A percentile compares a stretch with the other conserved stretches of the same genome.
These are phyloP conservation scores for Nothobranchius kuhntae DNA, from an alignment of 2,113 vertebrate species.

Conservation along the genomic window DNA sequence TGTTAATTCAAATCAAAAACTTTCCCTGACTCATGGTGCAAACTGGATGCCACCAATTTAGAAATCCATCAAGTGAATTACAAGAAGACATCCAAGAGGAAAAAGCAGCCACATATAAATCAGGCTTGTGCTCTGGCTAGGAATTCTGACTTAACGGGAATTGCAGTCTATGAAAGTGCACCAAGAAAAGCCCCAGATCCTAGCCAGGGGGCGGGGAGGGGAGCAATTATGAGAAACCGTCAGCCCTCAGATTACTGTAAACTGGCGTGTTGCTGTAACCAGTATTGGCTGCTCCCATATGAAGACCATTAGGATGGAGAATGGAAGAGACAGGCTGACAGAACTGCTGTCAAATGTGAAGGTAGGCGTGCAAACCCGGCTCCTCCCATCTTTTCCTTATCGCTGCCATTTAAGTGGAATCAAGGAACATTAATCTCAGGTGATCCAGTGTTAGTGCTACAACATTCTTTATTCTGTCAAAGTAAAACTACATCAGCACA, in stretches of 20 bases:
- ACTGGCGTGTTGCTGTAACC: slow-evolving; percentile 67
- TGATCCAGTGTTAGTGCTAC: slow-evolving; percentile 35
- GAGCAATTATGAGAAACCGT: slow-evolving; percentile 68
- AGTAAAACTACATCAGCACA: neutral
- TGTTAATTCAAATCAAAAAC: slow-evolving; percentile 36
- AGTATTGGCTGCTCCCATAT: slow-evolving; percentile 51
- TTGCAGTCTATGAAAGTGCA: slow-evolving; percentile 22
- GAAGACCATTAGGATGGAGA: slow-evolving; percentile 65
- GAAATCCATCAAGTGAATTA: slow-evolving; percentile 31
- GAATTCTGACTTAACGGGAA: slow-evolving; percentile 32
- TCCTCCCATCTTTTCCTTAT: slow-evolving; percentile 4
- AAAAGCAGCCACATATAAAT: neutral
- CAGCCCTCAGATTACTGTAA: slow-evolving; percentile 69
- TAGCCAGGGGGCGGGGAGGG: slow-evolving; percentile 26
- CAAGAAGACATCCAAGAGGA: neutral
- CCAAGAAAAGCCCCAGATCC: slow-evolving; percentile 41
- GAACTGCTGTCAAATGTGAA: slow-evolving; percentile 27
- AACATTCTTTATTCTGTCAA: slow-evolving; percentile 13
- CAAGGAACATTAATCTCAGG: slow-evolving; percentile 37
- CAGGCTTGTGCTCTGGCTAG: slow-evolving; percentile 11
- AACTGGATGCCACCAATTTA: slow-evolving; percentile 19
- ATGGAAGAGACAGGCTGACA: slow-evolving; percentile 44
- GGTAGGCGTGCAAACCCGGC: slow-evolving; percentile 2
- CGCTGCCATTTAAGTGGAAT: neutral
- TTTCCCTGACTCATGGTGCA: slow-evolving; percentile 23